Base-by-base conservation (phyloP, 2,113 vertebrate species). In the Nasalis larvatus region DNA sequence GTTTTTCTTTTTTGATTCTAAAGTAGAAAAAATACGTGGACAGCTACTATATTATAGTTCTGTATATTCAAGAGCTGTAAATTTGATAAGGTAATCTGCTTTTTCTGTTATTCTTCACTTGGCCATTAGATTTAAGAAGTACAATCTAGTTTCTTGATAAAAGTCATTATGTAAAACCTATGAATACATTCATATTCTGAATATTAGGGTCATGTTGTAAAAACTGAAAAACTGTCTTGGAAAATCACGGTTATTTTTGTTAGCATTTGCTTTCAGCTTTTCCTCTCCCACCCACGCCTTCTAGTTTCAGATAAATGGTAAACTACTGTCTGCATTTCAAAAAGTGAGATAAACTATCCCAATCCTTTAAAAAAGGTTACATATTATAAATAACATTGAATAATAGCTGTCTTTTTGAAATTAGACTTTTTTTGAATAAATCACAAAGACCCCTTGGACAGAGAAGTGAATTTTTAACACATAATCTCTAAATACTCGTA, bases 31-130 rank as follows among this genome's bases (percentile, higher is more conserved):
- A 98, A 98, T 97, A 98, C 84, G 97, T 99, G 98, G 98, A 98
- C 97, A 98, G 98, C 97, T 98, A 98, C 97, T 99, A 98, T 98
- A 98, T 98, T 98, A 98, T 98, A 98, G 96, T 97, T 98, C 98
- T 97, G 98, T 98, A 98, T 99, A 99, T 98, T 99, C 98, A 98
- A 99, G 98, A 98, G 98, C 98, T 98, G 98, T 98, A 98, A 98
- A 98, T 99, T 99, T 98, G 98, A 99, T 99, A 99, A 99, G 98
- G 98, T 99, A 98, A 99, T 99, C 98, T 98, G 98, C 97, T 98
- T 97, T 98, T 98, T 98, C 97, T 98, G 98, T 98, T 98, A 98
- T 98, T 98, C 97, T 98, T 98, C 97, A 98, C 98, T 99, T 99
- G 98, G 98, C 98, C 98, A 98, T 99, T 99, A 99, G 98, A 98